A percentile compares a stretch with the other conserved stretches of the same genome.
Conservation (phyloP, 2,113 vertebrate genomes). For the Antechinus flavipes region DNA sequence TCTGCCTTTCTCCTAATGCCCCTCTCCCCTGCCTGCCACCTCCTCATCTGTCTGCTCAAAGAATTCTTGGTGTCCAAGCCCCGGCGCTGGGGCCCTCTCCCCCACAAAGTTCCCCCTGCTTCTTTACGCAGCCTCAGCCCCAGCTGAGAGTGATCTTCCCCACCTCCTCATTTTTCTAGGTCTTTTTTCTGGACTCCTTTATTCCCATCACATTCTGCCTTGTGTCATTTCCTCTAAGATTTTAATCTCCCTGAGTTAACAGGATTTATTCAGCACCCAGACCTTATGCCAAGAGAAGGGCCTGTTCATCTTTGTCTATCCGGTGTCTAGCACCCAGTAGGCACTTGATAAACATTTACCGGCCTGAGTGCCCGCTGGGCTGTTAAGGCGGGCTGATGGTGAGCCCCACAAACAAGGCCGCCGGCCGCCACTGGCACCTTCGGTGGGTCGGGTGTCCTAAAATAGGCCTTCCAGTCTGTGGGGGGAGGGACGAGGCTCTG, state of each 20-base stretch:
- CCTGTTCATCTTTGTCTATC: neutral
- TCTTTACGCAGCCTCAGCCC: neutral
- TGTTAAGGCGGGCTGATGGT: neutral
- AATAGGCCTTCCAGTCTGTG: neutral
- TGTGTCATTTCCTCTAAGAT: neutral
- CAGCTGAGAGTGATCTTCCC: neutral
- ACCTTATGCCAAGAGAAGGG: neutral
- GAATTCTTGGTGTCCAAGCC: neutral
- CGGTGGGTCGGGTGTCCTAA: neutral
- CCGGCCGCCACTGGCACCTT: neutral
- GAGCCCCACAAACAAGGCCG: neutral
- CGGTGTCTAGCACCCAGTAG: neutral
- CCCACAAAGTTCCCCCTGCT: neutral
- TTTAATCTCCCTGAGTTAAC: neutral
- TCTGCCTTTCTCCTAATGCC: neutral
- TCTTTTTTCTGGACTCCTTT: neutral
- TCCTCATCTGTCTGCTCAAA: neutral
- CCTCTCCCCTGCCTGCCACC: neutral
- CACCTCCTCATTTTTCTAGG: neutral
- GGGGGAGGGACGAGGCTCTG: slow-evolving; percentile 2
- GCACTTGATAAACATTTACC: neutral
- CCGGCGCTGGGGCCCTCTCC: too few relatives aligned
- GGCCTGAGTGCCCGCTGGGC: neutral
- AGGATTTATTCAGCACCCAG: neutral
- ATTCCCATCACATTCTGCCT: neutral